Percentiles rank a stretch among this genome's conserved stretches.
Evolutionary conservation across 2,888 invertebrate species (phyloP).

Genomic region (Nowickia ferox): DNA sequence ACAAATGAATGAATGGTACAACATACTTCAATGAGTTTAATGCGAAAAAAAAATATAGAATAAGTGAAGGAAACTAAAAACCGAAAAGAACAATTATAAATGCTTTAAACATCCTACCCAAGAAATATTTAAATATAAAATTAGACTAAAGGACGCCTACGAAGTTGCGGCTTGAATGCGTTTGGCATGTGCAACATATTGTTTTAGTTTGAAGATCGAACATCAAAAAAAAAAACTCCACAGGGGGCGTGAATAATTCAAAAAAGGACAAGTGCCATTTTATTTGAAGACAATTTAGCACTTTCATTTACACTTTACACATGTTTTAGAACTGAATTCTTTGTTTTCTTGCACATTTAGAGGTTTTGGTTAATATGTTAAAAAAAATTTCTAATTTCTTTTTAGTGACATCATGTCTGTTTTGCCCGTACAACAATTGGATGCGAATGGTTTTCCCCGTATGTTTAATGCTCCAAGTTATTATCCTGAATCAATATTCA

Average conservation of each 20-base stretch:
- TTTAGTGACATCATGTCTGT: slow-evolving; percentile 82
- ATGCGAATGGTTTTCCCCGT: slow-evolving; percentile 81
- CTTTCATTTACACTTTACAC: slow-evolving; percentile 39
- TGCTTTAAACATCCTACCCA: slow-evolving; percentile 48
- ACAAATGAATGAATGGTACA: slow-evolving; percentile 8
- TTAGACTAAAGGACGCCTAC: slow-evolving; percentile 69
- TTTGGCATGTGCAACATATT: slow-evolving; percentile 67
- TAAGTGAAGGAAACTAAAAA: slow-evolving; percentile 26
- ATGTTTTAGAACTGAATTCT: slow-evolving; percentile 19
- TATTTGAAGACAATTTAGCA: not conserved
- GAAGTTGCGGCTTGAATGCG: slow-evolving; percentile 16
- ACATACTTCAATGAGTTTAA: slow-evolving; percentile 79
- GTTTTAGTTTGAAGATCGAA: slow-evolving; percentile 51
- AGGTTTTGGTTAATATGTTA: slow-evolving; percentile 3
- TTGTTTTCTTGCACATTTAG: slow-evolving; percentile 4
- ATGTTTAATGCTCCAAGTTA: slow-evolving; percentile 83
- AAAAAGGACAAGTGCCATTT: slow-evolving; percentile 66
- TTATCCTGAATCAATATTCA: slow-evolving; percentile 83
- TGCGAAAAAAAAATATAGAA: slow-evolving; percentile 68
- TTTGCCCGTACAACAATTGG: slow-evolving; percentile 81
- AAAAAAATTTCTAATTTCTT: slow-evolving; percentile 33
- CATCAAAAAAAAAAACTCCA: slow-evolving; percentile 34
- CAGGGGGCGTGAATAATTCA: slow-evolving; percentile 63
- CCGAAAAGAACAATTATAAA: slow-evolving; percentile 59
- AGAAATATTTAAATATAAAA: slow-evolving; percentile 51